Evolutionary conservation across 2,888 invertebrate genomes (phyloP).

Genomic region (Hydrotaea cyrtoneurina): DNA sequence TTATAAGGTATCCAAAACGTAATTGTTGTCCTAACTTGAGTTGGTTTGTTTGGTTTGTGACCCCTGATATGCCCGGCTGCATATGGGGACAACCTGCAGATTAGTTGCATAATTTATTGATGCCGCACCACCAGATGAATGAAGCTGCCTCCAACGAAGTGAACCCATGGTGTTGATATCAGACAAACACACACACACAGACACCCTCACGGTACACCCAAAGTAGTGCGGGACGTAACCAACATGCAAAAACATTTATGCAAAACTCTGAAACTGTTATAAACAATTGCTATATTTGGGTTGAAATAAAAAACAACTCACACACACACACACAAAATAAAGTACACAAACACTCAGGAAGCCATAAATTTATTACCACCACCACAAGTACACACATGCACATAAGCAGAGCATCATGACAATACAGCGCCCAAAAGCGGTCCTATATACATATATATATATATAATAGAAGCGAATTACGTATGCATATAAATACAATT

Average conservation of each 20-base stretch:
- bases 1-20: no score
- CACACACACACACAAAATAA: not conserved
- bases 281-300: conserved; percentile 25
- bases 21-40: no score
- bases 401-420: not conserved
- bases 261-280: conserved; percentile 19
- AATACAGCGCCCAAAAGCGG: not conserved
- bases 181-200: not conserved
- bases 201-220: not conserved
- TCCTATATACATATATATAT: conserved; percentile 15
- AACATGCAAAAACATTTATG: conserved; percentile 5
- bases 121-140: conserved; percentile 22
- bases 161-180: conserved; percentile 7
- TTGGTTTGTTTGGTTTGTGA: no score
- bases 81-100: conserved; percentile 32
- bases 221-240: not conserved
- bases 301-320: not conserved
- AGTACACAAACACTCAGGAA: not conserved
- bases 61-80: conserved; percentile 13
- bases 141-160: not conserved
- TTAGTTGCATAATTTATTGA: conserved; percentile 54
- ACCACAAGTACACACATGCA: not conserved
- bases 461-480: conserved; percentile 2
- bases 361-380: conserved; percentile 29
- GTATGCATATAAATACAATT: conserved; percentile 1